phyloP scores from a whole-genome alignment of 1,140 invertebrate genomes.

The Watersipora subatra region DNA sequence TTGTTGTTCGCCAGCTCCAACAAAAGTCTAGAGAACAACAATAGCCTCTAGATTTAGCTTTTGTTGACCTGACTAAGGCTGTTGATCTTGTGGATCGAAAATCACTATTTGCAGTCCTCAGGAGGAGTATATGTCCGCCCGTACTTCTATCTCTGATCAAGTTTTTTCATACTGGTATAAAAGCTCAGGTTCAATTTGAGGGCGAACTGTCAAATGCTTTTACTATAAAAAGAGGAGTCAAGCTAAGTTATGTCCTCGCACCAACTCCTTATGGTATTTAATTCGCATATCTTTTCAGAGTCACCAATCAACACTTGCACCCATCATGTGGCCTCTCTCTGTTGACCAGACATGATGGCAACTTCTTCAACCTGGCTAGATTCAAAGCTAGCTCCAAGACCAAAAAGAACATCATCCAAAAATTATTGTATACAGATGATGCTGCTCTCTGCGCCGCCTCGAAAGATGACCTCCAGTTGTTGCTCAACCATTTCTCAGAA shows the following conservation, averaged over 20 bases:
- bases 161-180: slow-evolving; percentile 5
- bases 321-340: slow-evolving; percentile 5
- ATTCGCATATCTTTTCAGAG: slow-evolving; percentile 1
- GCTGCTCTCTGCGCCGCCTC: not conserved
- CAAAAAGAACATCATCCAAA: not conserved
- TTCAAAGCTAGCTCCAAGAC: slow-evolving; percentile 6
- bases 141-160: not conserved
- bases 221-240: slow-evolving; percentile 3
- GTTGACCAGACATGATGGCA: slow-evolving; percentile 8
- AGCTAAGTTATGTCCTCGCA: slow-evolving; percentile 9
- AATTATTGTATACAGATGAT: slow-evolving; percentile 3
- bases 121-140: slow-evolving; percentile 8
- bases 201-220: not conserved
- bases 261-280: slow-evolving; percentile 11
- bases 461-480: not conserved
- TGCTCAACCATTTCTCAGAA: not conserved
- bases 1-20: slow-evolving; percentile 9
- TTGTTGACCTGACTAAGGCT: slow-evolving; percentile 13
- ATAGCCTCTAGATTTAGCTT: slow-evolving; percentile 8
- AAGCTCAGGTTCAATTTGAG: slow-evolving; percentile 2
- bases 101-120: slow-evolving; percentile 7
- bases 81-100: slow-evolving; percentile 9
- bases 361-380: slow-evolving; percentile 9
- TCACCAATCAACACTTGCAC: not conserved
- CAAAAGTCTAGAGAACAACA: slow-evolving; percentile 11